Evolutionary conservation across 2,888 invertebrate species (phyloP).

Genomic region (Hyposoter dolosus): DNA sequence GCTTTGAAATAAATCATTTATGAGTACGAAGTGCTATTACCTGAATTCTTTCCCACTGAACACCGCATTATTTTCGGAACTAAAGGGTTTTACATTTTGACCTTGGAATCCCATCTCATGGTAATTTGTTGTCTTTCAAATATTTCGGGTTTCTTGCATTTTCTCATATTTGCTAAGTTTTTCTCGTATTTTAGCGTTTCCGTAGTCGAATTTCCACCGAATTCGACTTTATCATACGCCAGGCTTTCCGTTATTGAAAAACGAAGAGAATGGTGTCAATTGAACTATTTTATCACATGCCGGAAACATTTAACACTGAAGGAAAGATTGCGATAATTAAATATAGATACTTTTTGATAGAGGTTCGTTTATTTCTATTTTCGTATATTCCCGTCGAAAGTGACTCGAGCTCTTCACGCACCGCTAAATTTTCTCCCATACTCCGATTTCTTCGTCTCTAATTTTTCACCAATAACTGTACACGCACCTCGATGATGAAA

Average conservation of each 20-base stretch:
- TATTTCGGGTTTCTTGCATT: not conserved
- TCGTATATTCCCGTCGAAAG: not conserved
- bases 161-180: not conserved
- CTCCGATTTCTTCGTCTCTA: not conserved
- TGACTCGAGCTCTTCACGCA: not conserved
- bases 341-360: not conserved
- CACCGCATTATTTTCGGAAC: not conserved
- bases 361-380: too few relatives aligned
- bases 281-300: not conserved
- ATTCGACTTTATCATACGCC: not conserved
- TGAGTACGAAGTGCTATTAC: constrained; percentile 20
- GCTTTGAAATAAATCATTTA: constrained; percentile 54
- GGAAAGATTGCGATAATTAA: not conserved
- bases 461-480: not conserved
- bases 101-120: not conserved
- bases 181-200: not conserved
- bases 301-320: not conserved
- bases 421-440: not conserved
- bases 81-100: not conserved
- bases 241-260: not conserved
- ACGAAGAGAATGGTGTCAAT: not conserved
- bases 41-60: constrained; percentile 45
- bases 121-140: not conserved
- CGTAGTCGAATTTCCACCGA: not conserved
- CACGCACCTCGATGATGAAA: constrained; percentile 4